A percentile compares a stretch with the other conserved stretches of the same genome.
Evolutionary conservation across 2,113 vertebrate genomes (phyloP).

Genomic region (Phycodurus eques): DNA sequence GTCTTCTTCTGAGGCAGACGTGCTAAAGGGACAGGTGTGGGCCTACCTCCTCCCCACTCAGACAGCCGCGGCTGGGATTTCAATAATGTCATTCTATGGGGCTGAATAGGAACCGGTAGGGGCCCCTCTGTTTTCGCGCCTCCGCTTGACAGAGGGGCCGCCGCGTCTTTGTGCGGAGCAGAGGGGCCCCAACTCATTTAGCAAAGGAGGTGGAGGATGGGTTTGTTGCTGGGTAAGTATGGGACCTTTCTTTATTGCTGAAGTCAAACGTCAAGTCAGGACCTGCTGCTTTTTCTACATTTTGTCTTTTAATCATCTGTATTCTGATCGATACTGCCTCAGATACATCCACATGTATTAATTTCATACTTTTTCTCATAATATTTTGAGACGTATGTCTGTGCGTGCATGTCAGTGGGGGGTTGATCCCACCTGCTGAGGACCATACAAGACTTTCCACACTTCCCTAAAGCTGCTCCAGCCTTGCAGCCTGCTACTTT

Average conservation of each 20-base stretch:
- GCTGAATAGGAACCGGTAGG: conserved; percentile 62
- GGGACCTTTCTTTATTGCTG: conserved; percentile 8
- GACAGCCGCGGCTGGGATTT: conserved; percentile 50
- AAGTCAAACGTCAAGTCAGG: conserved; percentile 57
- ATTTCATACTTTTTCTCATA: not conserved
- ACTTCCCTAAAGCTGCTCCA: conserved; percentile 51
- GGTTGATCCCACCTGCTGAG: conserved; percentile 57
- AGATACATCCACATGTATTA: not conserved
- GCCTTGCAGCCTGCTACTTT: conserved; percentile 29
- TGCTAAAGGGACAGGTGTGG: conserved; percentile 64
- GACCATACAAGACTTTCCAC: conserved; percentile 45
- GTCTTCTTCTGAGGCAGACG: conserved; percentile 40
- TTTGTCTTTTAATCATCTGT: not conserved
- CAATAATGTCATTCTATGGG: conserved; percentile 65
- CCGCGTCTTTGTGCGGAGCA: conserved; percentile 62
- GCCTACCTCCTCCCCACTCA: conserved; percentile 49
- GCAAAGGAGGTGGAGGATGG: conserved; percentile 34
- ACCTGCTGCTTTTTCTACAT: conserved; percentile 19
- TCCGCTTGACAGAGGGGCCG: conserved; percentile 64
- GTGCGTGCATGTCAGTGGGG: not conserved
- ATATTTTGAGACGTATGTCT: not conserved
- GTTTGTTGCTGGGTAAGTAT: conserved; percentile 18
- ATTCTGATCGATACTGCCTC: not conserved
- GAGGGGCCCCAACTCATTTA: conserved; percentile 59
- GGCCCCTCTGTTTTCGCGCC: conserved; percentile 49